A percentile compares a stretch with the other conserved stretches of the same genome.
Evolutionary conservation across 2,113 vertebrate species (phyloP).

Genomic region (Ammospiza caudacuta): DNA sequence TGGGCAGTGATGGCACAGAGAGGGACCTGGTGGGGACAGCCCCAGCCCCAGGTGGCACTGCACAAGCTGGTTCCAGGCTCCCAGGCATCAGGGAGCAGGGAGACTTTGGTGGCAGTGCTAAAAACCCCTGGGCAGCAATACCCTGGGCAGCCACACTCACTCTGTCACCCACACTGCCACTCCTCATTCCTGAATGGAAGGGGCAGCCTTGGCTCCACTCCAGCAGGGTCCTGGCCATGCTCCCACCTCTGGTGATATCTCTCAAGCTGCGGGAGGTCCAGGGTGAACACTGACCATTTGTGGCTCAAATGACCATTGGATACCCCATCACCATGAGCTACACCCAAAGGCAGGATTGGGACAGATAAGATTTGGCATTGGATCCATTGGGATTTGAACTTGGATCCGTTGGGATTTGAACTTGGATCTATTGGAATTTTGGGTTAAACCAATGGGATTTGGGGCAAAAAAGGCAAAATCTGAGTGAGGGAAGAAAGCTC

Average conservation of each 20-base stretch:
- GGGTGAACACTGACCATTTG: neutral
- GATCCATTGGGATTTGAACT: neutral
- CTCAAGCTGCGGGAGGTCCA: too few species aligned
- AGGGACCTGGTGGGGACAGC: neutral
- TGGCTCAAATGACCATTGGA: neutral
- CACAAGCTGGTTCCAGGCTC: neutral
- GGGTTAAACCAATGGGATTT: neutral
- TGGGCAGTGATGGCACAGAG: neutral
- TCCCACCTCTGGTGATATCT: neutral
- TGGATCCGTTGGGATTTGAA: neutral
- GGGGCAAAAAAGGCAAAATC: neutral
- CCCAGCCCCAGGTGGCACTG: accelerated
- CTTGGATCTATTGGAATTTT: neutral
- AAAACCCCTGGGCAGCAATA: neutral
- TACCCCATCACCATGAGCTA: neutral
- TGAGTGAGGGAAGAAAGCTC: neutral
- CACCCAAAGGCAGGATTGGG: neutral
- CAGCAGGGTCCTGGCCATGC: neutral
- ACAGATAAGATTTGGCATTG: neutral
- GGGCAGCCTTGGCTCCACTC: neutral
- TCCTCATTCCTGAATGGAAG: neutral
- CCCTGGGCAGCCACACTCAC: neutral
- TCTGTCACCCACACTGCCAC: neutral
- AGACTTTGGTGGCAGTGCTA: neutral
- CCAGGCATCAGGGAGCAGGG: neutral